Percentiles rank a stretch among this genome's conserved stretches.
Conservation (phyloP, 2,888 invertebrate genomes). For the Cheilosia impressa region DNA sequence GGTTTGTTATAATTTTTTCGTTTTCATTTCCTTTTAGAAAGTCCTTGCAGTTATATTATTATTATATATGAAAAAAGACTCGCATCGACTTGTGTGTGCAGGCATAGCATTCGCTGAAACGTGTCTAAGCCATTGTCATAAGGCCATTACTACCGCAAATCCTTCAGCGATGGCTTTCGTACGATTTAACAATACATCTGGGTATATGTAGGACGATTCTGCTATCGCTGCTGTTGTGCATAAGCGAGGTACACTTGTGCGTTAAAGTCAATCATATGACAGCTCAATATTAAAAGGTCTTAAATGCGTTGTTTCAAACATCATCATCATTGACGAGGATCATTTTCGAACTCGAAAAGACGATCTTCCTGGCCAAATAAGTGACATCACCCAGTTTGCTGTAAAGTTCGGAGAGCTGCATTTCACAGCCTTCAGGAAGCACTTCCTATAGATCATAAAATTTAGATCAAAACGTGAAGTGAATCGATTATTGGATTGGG, state of each 20-base stretch:
- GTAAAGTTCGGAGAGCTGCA: too few relatives aligned
- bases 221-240: constrained; percentile 4
- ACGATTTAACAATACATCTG: constrained; percentile 43
- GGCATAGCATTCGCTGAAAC: constrained; percentile 29
- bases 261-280: neutral
- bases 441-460: too few relatives aligned
- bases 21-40: too few relatives aligned
- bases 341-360: too few relatives aligned
- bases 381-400: too few relatives aligned
- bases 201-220: neutral
- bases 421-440: too few relatives aligned
- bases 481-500: too few relatives aligned
- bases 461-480: too few relatives aligned
- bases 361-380: too few relatives aligned
- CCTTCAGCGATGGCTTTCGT: constrained; percentile 50
- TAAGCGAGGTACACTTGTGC: constrained; percentile 29
- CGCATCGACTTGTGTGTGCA: constrained; percentile 4
- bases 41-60: constrained; percentile 2
- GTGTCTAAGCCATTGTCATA: constrained; percentile 68
- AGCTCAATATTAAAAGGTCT: too few relatives aligned
- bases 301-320: too few relatives aligned
- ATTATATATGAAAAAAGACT: constrained; percentile 14
- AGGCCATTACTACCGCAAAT: constrained; percentile 62
- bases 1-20: constrained; percentile 43
- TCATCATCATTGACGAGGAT: too few relatives aligned